phyloP scores from a whole-genome alignment of 2,113 vertebrate species.

The Sigmodon hispidus region DNA sequence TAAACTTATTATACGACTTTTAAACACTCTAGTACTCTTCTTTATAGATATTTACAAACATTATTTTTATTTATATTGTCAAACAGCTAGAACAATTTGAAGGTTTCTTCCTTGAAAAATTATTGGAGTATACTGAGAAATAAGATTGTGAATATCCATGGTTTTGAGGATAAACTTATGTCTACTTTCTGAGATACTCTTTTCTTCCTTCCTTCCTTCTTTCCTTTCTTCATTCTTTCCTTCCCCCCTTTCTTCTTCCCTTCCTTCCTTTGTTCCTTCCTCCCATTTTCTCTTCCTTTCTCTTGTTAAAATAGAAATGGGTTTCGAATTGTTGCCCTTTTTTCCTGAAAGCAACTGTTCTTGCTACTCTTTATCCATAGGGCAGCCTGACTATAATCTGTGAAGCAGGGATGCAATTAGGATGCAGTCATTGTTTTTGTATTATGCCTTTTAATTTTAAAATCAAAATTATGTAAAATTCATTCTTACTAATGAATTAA shows the following conservation, averaged over 20 bases:
- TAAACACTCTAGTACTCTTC: neutral
- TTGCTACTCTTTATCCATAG: neutral
- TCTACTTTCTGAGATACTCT: neutral
- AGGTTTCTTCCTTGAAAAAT: neutral
- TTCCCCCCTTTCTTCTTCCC: no score
- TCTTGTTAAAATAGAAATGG: neutral
- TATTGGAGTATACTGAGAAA: neutral
- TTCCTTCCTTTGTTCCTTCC: no score
- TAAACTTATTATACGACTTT: neutral
- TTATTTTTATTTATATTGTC: neutral
- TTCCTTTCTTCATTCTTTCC: no score
- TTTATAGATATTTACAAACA: neutral
- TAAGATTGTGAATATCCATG: no score
- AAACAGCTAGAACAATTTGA: neutral
- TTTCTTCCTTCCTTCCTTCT: no score
- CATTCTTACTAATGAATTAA: neutral
- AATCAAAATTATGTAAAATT: neutral
- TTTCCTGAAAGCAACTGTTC: neutral
- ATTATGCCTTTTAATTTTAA: neutral
- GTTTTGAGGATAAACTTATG: neutral
- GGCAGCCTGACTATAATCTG: neutral
- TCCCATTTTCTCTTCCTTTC: neutral
- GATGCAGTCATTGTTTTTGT: neutral
- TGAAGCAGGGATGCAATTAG: neutral
- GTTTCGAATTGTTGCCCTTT: neutral